phyloP scores from a whole-genome alignment of 2,113 vertebrate species.

The Ceyx melanurus region DNA sequence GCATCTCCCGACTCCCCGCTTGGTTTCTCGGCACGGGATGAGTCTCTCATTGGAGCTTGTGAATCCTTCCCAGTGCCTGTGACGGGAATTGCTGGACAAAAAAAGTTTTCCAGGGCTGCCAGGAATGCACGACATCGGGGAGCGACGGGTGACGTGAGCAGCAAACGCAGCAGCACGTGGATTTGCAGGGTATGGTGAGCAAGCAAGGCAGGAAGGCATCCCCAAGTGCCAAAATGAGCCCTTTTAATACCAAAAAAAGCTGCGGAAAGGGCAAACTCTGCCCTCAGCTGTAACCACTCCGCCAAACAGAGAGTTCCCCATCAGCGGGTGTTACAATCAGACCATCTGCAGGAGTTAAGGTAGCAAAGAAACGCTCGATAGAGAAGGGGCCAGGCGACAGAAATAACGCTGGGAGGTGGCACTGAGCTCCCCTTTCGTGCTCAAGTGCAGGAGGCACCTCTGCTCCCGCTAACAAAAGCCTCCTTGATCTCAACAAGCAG shows the following conservation, averaged over 20 bases:
- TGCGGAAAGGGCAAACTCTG: neutral
- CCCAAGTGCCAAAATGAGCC: neutral
- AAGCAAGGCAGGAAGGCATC: neutral
- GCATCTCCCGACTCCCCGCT: neutral
- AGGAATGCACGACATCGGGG: neutral
- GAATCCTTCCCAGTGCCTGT: neutral
- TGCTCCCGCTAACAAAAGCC: neutral
- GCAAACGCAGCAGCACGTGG: neutral
- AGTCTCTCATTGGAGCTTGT: neutral
- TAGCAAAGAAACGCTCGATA: fast-evolving
- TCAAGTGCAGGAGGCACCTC: neutral
- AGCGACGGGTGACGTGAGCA: fast-evolving
- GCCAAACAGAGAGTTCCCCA: neutral
- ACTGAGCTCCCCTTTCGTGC: neutral
- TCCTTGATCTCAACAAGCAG: neutral
- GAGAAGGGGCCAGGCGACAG: neutral
- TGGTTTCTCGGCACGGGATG: neutral
- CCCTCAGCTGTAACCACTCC: neutral
- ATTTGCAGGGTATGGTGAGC: neutral
- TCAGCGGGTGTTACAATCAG: neutral
- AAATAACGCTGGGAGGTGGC: fast-evolving
- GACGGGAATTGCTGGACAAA: neutral
- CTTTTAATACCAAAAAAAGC: neutral
- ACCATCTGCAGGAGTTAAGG: neutral
- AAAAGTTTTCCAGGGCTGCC: neutral